Conservation (phyloP, 2,888 invertebrate species). For the Baccha elongata region DNA sequence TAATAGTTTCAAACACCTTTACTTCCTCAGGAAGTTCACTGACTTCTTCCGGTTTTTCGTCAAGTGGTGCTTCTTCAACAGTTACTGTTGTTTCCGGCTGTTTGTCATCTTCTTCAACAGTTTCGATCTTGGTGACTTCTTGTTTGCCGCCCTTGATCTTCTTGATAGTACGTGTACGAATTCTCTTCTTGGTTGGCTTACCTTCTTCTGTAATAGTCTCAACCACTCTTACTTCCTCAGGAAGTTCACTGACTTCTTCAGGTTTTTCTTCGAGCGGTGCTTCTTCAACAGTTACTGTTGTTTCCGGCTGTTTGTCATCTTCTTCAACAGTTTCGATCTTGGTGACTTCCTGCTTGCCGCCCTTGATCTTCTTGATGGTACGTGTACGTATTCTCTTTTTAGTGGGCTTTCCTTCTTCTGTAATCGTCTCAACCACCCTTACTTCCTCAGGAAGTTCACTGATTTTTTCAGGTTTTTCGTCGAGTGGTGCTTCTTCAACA, state of each 20-base stretch:
- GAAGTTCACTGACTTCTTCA: constrained; percentile 31
- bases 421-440: background rate
- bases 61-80: constrained; percentile 77
- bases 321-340: constrained; percentile 52
- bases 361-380: constrained; percentile 43
- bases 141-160: constrained; percentile 75
- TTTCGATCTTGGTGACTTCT: constrained; percentile 79
- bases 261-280: constrained; percentile 36
- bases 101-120: constrained; percentile 80
- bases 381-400: constrained; percentile 46
- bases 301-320: constrained; percentile 44
- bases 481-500: constrained; percentile 43
- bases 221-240: constrained; percentile 26
- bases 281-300: constrained; percentile 46
- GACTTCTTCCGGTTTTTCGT: constrained; percentile 32
- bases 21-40: background rate
- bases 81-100: constrained; percentile 77
- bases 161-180: constrained; percentile 49
- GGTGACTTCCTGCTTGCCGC: constrained; percentile 44
- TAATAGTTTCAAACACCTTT: background rate
- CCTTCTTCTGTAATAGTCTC: constrained; percentile 33
- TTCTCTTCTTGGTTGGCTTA: constrained; percentile 46
- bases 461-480: constrained; percentile 30
- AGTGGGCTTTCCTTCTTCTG: constrained; percentile 39
- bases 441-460: constrained; percentile 43